These are phyloP conservation scores for Chrysomela aeneicollis DNA, from an alignment of 2,888 invertebrate species.

Conservation along the genomic window DNA sequence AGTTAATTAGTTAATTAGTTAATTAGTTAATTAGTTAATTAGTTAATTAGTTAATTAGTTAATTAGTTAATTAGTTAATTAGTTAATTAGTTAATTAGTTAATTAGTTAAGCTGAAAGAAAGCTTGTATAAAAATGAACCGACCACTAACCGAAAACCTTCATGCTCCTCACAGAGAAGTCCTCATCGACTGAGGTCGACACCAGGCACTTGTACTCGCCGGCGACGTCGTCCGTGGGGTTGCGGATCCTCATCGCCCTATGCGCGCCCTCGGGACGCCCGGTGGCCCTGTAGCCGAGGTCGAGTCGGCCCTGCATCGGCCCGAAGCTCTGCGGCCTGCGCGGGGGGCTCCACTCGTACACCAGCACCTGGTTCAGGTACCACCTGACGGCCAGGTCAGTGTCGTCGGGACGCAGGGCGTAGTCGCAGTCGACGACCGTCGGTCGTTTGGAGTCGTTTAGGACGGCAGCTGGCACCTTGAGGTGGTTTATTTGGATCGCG, in stretches of 20 bases:
- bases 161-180: conserved; percentile 70
- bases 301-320: conserved; percentile 65
- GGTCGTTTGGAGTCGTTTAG: conserved; percentile 59
- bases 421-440: conserved; percentile 77
- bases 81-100: no score
- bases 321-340: conserved; percentile 73
- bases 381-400: conserved; percentile 79
- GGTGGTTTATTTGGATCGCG: conserved; percentile 58
- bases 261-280: conserved; percentile 73
- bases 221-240: conserved; percentile 73
- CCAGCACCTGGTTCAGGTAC: conserved; percentile 74
- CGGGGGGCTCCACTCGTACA: conserved; percentile 85
- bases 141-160: conserved; percentile 70
- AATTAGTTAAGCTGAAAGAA: no score
- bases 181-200: conserved; percentile 74
- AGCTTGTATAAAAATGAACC: no score
- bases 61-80: no score
- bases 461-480: conserved; percentile 58
- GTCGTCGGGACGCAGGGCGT: conserved; percentile 68
- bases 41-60: no score
- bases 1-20: no score
- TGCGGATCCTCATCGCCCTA: conserved; percentile 73
- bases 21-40: no score
- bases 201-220: conserved; percentile 79
- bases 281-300: conserved; percentile 71